Evolutionary conservation across 2,888 invertebrate species (phyloP).

Genomic region (Ametastegia equiseti): DNA sequence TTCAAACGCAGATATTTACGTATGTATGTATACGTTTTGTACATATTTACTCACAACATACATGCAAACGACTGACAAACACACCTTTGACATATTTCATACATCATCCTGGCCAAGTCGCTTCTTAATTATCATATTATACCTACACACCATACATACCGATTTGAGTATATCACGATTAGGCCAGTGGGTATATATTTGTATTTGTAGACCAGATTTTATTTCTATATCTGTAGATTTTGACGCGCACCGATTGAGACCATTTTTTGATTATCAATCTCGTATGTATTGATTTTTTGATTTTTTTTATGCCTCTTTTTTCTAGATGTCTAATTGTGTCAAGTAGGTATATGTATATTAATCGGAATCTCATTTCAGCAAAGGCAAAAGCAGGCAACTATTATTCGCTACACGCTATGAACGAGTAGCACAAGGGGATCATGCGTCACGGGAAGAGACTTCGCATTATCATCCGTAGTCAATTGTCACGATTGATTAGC

Average conservation of each 20-base stretch:
- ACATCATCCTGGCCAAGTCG: background rate
- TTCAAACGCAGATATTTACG: background rate
- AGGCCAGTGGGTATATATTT: too few relatives aligned
- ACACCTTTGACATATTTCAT: background rate
- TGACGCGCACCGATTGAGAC: too few relatives aligned
- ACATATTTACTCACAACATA: too few relatives aligned
- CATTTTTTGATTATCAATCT: too few relatives aligned
- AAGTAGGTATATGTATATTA: background rate
- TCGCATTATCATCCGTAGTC: conserved; percentile 3
- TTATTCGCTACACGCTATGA: background rate
- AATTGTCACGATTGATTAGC: conserved; percentile 25
- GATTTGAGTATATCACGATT: too few relatives aligned
- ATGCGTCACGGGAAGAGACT: background rate
- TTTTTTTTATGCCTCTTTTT: too few relatives aligned
- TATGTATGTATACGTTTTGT: too few relatives aligned
- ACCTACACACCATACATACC: background rate
- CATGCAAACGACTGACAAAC: background rate
- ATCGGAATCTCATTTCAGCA: background rate
- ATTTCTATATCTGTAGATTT: too few relatives aligned
- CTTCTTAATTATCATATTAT: background rate
- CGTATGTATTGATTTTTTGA: too few relatives aligned
- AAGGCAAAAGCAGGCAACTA: background rate
- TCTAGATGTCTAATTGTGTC: too few relatives aligned
- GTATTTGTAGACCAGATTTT: too few relatives aligned
- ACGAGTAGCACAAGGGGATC: background rate